Evolutionary conservation across 2,797 vertebrate species (phyloP), one percentile per base, ranked within the genome.

Genomic region (Lutjanus argentimaculatus): DNA sequence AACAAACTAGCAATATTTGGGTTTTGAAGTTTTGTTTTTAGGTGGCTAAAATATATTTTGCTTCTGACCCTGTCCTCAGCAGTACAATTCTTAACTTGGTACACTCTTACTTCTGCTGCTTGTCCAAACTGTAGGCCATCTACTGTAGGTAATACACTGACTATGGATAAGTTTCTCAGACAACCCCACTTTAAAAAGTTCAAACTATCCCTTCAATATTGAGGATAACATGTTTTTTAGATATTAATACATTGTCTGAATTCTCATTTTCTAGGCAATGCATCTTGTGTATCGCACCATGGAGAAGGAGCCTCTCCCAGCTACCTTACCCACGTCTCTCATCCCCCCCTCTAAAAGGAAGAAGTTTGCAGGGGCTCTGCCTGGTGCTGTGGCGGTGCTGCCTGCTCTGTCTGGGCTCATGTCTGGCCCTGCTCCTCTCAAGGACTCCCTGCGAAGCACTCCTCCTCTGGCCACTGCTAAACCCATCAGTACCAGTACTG

Each of bases 261-360:
- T 61, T 69, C 17, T 15, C 17, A 13, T 71, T 71, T 52, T 85
- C 16, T 85, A 99, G 99, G 97, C 96, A 25, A 97, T 99, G 99
- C 98, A 99, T 92, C 95, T 99, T 86, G 98, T 99, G 79, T 99
- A 99, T 89, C 96, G 98, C 19, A 96, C 98, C 83, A 97, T 98
- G 68, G 98, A 99, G 91, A 98, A 97, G 67, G 98, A 99, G 89
- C 96, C 97, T 0, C 83, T 99, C 64, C 98, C 98, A 30, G 84
- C 96, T 0, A 82, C 92, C 10, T 91, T 99, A 80, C 97, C 97
- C 0, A 22, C 95, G 1, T 91, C 96, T 79, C 96, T 99, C 87
- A 95, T 99, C 76, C 99, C 99, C 0, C 97, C 96, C 3, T 96
- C 97, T 43, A 99, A 98, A 94, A 96, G 97, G 81, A 99, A 98